Evolutionary conservation across 1,140 invertebrate species (phyloP).

Genomic region (Daktulosphaira vitifoliae): DNA sequence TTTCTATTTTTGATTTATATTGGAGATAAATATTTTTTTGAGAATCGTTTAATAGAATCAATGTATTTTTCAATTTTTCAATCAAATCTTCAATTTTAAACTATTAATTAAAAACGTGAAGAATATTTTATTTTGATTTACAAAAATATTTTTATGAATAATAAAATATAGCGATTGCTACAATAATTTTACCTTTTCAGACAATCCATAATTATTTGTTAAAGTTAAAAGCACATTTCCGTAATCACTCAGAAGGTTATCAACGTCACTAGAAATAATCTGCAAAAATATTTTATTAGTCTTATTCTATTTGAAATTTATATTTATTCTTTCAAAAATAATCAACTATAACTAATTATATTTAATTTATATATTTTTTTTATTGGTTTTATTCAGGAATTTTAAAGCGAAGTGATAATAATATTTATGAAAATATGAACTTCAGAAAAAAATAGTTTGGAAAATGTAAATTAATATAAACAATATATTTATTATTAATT

Average conservation of each 20-base stretch:
- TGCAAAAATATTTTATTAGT: no score
- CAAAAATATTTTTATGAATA: not conserved
- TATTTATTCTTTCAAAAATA: no score
- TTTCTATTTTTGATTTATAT: not conserved
- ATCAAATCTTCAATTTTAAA: not conserved
- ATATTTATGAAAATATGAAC: no score
- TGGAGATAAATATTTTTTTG: not conserved
- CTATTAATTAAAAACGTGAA: not conserved
- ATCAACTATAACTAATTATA: no score
- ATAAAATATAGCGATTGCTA: not conserved
- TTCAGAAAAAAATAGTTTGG: no score
- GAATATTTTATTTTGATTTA: not conserved
- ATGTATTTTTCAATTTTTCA: not conserved
- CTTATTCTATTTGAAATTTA: no score
- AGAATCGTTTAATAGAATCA: not conserved
- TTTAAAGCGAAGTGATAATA: no score
- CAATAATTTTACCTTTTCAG: not conserved
- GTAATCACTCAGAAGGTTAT: not conserved
- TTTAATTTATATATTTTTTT: no score
- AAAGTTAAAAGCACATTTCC: not conserved
- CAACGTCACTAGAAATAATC: constrained; percentile 8
- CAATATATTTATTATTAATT: no score
- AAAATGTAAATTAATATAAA: no score
- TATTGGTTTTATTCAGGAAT: no score
- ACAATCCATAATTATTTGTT: no score